Base-by-base conservation (phyloP, 2,113 vertebrate species). In the Anas platyrhynchos region DNA sequence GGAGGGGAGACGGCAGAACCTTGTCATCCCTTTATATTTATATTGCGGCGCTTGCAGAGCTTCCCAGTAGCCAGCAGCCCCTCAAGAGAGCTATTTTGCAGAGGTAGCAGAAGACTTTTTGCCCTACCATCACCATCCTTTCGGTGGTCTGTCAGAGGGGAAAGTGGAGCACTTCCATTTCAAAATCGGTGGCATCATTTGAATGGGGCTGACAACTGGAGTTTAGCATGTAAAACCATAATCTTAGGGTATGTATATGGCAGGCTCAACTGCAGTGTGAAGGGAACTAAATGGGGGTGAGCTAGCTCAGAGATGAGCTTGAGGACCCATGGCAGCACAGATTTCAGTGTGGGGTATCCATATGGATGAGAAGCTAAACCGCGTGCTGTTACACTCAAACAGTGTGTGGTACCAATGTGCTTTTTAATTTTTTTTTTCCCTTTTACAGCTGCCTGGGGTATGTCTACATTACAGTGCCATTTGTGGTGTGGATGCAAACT, bases 401-500 rank as follows among this genome's bases (percentile, higher is more conserved):
- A 79, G 80, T 54, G 21, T 65, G n/a, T 65, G 61, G 80, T 76
- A 92, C 32, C 72, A 75, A 29, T 9, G 77, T 93, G 16, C 13
- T 58, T 11, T 46, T 68, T 52, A 9, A 36, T 25, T 62, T 36
- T 26, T 21, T 36, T 66, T 66, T 46, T 38, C 55, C 48, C 69
- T 69, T 68, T 75, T 22, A 38, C 65, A 75, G 61, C 83, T 94
- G 86, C 69, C 34, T 81, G 63, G 88, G 46, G 25, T 92, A 72
- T 52, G 66, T 91, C 91, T 84, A 88, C 52, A 68, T 72, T 93
- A 61, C 34, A 16, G 56, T 68, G 61, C 92, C 91, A 89, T 94
- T 96, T 84, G 80, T 58, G 81, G 83, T 65, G 34, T 88, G 86
- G 77, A 84, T 72, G 69, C 61, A 96, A 92, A 91, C 89, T 75